Percentiles rank a stretch among this genome's conserved stretches.
Conservation (phyloP, 64 coral and sea anemone genomes). For the Pocillopora damicornis region DNA sequence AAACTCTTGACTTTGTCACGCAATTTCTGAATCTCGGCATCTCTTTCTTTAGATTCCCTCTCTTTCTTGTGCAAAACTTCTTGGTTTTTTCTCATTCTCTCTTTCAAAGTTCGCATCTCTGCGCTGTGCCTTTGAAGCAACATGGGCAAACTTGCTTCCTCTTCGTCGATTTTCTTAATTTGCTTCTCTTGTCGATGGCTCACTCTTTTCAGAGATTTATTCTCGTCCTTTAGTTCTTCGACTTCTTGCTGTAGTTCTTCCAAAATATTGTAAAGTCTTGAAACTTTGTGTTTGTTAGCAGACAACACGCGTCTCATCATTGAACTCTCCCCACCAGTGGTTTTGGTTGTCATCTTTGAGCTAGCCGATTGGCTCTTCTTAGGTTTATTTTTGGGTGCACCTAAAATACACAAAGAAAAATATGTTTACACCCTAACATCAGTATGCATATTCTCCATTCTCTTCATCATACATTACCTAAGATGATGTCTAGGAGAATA, state of each 20-base stretch:
- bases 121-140: constrained; percentile 88
- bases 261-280: constrained; percentile 69
- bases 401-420: background rate
- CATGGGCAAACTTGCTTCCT: constrained; percentile 69
- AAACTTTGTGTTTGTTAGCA: constrained; percentile 88
- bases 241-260: constrained; percentile 87
- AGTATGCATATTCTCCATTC: too few relatives aligned
- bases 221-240: constrained; percentile 60
- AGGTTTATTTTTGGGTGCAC: constrained; percentile 37
- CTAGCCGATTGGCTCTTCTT: constrained; percentile 76
- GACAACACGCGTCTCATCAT: constrained; percentile 83
- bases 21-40: constrained; percentile 73
- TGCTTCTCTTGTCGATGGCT: constrained; percentile 78
- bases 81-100: constrained; percentile 74
- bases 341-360: constrained; percentile 26
- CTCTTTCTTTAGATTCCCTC: constrained; percentile 62
- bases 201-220: constrained; percentile 74
- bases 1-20: constrained; percentile 71
- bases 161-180: constrained; percentile 67
- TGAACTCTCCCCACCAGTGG: constrained; percentile 24
- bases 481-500: too few relatives aligned
- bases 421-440: background rate
- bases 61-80: constrained; percentile 67
- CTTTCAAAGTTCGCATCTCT: constrained; percentile 77
- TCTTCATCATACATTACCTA: too few relatives aligned